Evolutionary conservation across 92 coral and sea anemone genomes (phyloP), one percentile per base, ranked within the genome.

Genomic region (Paragorgia papillata): DNA sequence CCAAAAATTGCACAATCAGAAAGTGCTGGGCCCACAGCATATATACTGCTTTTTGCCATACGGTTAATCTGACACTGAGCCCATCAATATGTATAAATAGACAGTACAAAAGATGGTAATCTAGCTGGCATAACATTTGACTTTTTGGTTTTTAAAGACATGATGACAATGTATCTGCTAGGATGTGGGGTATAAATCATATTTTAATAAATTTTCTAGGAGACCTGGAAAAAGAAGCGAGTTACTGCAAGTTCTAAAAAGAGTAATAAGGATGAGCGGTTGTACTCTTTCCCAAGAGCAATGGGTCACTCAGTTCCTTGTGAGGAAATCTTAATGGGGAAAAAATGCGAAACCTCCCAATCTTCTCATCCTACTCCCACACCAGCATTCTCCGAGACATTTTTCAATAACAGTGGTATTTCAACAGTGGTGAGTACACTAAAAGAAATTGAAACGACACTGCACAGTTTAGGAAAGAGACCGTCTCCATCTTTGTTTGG

Each of bases 271-370:
- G 53, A 19, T 15, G 81, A 80, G 9, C 84, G 88, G 19, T 89
- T 93, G 0, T 95, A 95, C 57, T 87, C 92, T 28, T 89, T 95
- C 60, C 90, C 99, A 19, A 87, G 97, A 62, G 82, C 91, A 53
- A 80, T 85, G 85, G 91, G 97, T 44, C 95, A 91, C 75, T 71
- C 92, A 3, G 79, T 87, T 6, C 82, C 86, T 21, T 88, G 92
- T 80, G 97, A 95, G 63, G 91, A 91, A 26, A 76, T 95, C 19
- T 82, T 95, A 18, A 87, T 95, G 86, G 99, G 99, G 24, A 89
- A 85, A 70, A 79, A 89, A 34, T 7, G n/a, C 54, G 78, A n/a
- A 31, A 15, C 4, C 30, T 14, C 22, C 14, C 30, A 22, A 22
- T 2, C 29, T 56, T 6, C 2, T 7, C 53, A 6, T 15, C 9